Base-by-base conservation (phyloP, 2,797 vertebrate species). In the Halcyon leucocephala region DNA sequence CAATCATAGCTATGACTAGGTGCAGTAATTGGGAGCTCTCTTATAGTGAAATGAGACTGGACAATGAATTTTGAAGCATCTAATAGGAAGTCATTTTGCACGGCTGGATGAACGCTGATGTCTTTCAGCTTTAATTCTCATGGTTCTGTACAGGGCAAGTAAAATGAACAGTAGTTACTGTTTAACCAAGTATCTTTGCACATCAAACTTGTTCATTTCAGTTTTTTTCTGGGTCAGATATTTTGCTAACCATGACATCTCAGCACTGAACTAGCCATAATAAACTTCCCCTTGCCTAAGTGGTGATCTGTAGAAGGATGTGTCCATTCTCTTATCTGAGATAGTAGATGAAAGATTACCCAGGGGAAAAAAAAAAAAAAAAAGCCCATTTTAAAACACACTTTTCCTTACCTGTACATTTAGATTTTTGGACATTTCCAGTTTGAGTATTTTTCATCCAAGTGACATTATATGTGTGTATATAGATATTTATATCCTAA, bases 61-160 rank as follows among this genome's bases (percentile, higher is more conserved):
- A 91, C 90, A 91, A 71, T 76, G 84, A 90, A 90, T 91, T 95
- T 86, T 76, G 80, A 95, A 93, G 57, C 73, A 83, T 85, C 80
- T 81, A 93, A 89, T 84, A 84, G 66, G 67, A 94, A 83, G 82
- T 64, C 35, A 37, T 94, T 89, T 66, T 73, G 65, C 71, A 86
- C 0, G 25, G 80, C 65, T 91, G 77, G 72, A n/a, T 92, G 79
- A 86, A 79, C 0, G 1, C 67, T 64, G n/a, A 62, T 89, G 42
- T 57, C 71, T 82, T 95, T 78, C 54, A 80, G 65, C 67, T 89
- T 91, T 92, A 84, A 87, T 93, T 96, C 94, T 86, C 66, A 52
- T 60, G 54, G 85, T 88, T 93, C 91, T 20, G 1, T 85, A 79
- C 48, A 90, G 82, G 57, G 78, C 14, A n/a, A 90, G 46, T 82